Base-by-base conservation (phyloP, 2,113 vertebrate species). In the Neolamprologus longior region DNA sequence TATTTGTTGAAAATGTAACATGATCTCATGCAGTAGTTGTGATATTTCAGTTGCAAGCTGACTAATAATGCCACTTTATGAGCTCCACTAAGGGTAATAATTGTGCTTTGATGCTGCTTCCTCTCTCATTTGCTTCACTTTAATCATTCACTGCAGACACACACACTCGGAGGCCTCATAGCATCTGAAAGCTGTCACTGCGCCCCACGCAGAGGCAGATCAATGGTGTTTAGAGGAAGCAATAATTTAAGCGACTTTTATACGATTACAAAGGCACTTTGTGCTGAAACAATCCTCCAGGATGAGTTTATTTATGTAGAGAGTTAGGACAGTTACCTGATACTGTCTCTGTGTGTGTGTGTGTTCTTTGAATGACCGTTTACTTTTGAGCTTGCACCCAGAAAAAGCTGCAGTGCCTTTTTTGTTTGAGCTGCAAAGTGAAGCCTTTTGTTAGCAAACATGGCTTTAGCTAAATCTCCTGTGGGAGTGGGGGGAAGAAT, bases 361-460 rank as follows among this genome's bases (percentile, higher is more conserved):
- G 80, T 35, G 11, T 63, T 37, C 15, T 73, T 42, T 45, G 9
- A 63, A 42, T 57, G 53, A 9, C 53, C 28, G 4, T 92, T 90
- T 87, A 53, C 87, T 73, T 86, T 84, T 68, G 14, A 50, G 82
- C 73, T 83, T 85, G 57, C 85, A 58, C 33, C 17, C 9, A 17
- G 24, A 24, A 80, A 47, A 88, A 13, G 40, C 79, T 19, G 12
- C 13, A 13, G 14, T 58, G 19, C 24, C 26, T 68, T 81, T 82
- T 52, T 54, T 89, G 57, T 93, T 90, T 86, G 80, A 81, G 9
- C 61, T 91, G 53, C 63, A 85, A 82, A 91, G 54, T 73, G 58
- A 87, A 50, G 80, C 91, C 68, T 89, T 85, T 57, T 87, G 73
- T 91, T 47, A 68, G 66, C 81, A 84, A 90, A 93, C 85, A 88